Evolutionary conservation across 2,888 invertebrate species (phyloP), one percentile per base, ranked within the genome.

Genomic region (Cephus pygmeus): DNA sequence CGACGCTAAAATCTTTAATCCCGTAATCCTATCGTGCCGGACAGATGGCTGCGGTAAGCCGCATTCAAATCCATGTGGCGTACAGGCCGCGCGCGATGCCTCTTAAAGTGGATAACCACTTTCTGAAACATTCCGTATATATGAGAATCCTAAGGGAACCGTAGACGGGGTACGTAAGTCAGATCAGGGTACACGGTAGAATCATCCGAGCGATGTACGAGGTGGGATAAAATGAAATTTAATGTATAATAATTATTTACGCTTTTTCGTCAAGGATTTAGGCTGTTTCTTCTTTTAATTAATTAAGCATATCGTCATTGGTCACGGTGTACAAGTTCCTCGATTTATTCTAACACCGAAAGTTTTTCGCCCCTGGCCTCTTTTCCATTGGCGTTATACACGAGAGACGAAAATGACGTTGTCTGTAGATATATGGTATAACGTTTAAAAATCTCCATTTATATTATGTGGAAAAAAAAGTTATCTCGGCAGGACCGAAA

Each of bases 11-110:
- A 84, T 85, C 83, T 82, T 84, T 85, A 86, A 86, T 86, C 86
- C 83, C 81, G 83, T 85, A 86, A 86, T 86, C 86, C 85, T 83
- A 86, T 85, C 85, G 83, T 80, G 81, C 79, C 81, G 83, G 85
- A 83, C 85, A 85, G 85, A 86, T 85, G 85, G 85, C 80, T 80
- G 81, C 81, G 83, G 78, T 83, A 85, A 85, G 83, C 84, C 81
- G 82, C 56, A 56, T 81, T 79, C 79, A 81, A 81, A 81, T 81
- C 79, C 79, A 76, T 77, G 75, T 73, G 40, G 68, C 36, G 40
- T 73, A 75, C 40, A 73, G 36, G 71, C 74, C 69, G 77, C 68
- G 40, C 68, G 69, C 69, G 68, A 34, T 68, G 75, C 75, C 75
- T 75, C 33, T 69, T 75, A 77, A 77, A 56, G 56, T 56, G 56